These are phyloP conservation scores for Spodoptera litura DNA, from an alignment of 1,140 invertebrate genomes.

Conservation along the genomic window DNA sequence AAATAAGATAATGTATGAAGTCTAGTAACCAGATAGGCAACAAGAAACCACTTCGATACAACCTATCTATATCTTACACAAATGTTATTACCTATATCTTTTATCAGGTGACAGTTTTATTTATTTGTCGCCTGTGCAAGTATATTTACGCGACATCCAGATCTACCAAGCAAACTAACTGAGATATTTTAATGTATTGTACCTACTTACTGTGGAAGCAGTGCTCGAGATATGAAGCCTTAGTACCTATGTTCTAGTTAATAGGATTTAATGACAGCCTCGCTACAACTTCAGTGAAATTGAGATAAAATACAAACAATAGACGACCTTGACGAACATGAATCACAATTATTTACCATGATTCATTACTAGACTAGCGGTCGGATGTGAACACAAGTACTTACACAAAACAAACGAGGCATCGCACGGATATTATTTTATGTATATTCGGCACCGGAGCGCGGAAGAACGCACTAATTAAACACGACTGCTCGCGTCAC, in stretches of 20 bases:
- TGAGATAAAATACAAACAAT: conserved; percentile 34
- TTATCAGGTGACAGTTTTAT: no score
- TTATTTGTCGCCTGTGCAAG: no score
- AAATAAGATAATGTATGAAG: no score
- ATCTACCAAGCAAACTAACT: background rate
- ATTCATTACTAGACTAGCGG: conserved; percentile 16
- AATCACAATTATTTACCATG: conserved; percentile 3
- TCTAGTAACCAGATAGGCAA: no score
- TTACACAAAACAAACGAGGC: conserved; percentile 36
- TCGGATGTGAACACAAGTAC: conserved; percentile 31
- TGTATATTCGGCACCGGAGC: conserved; percentile 12
- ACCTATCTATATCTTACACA: no score
- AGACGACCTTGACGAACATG: conserved; percentile 10
- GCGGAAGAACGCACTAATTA: conserved; percentile 12
- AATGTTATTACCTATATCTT: no score
- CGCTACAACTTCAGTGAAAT: conserved; percentile 9
- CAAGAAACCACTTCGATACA: no score
- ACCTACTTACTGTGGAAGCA: background rate
- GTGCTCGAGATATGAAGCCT: conserved; percentile 21
- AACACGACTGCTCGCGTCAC: conserved; percentile 9
- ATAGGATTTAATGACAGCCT: conserved; percentile 36
- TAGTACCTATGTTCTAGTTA: conserved; percentile 27
- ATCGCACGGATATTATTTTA: conserved; percentile 3
- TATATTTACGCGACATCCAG: background rate
- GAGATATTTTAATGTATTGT: background rate